Conservation (phyloP, 2,113 vertebrate species). For the Merops nubicus region DNA sequence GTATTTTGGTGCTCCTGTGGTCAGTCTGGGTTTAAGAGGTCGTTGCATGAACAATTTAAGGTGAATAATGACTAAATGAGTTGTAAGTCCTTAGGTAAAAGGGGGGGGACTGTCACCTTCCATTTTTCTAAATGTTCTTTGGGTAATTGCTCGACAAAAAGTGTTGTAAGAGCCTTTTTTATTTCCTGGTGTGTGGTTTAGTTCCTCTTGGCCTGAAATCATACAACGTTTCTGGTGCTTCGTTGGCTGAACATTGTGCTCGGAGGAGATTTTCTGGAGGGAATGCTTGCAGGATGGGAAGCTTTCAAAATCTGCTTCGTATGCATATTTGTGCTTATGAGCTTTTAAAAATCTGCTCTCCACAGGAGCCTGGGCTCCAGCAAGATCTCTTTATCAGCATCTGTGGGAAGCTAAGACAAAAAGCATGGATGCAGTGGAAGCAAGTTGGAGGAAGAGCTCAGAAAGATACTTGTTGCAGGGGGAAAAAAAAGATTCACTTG, state of each 20-base stretch:
- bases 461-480: not conserved
- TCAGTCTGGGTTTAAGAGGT: slow-evolving; percentile 3
- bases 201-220: not conserved
- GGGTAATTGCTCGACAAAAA: not conserved
- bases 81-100: not conserved
- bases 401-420: not conserved
- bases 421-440: not conserved
- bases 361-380: not conserved
- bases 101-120: not conserved
- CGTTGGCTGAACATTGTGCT: not conserved
- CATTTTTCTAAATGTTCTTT: not conserved
- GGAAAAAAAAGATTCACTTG: accelerated
- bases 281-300: slow-evolving; percentile 19
- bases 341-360: not conserved
- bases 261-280: not conserved
- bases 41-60: slow-evolving; percentile 2
- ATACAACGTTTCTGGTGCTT: not conserved
- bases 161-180: not conserved
- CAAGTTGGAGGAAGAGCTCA: not conserved
- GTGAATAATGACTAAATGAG: not conserved
- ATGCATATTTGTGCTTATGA: not conserved
- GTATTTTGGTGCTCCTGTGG: slow-evolving; percentile 47
- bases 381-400: not conserved
- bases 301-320: slow-evolving; percentile 11
- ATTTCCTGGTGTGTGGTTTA: not conserved